Evolutionary conservation across 2,113 vertebrate genomes (phyloP).

Genomic region (Phyllostomus hastatus): DNA sequence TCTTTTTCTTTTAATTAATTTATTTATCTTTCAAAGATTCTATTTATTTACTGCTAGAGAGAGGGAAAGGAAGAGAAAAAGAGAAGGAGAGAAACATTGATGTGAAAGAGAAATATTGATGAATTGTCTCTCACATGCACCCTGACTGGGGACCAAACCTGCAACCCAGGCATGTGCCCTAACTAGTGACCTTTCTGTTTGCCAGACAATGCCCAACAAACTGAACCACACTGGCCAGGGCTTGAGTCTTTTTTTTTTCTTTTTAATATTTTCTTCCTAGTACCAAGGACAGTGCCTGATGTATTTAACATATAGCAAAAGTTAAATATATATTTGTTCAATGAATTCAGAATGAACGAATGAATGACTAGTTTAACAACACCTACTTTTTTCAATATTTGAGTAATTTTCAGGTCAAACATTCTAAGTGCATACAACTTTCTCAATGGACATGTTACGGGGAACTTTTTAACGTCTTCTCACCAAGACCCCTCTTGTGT

Average conservation of each 20-base stretch:
- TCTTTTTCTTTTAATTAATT: neutral
- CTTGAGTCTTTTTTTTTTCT: too few relatives aligned
- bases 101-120: too few relatives aligned
- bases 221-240: too few relatives aligned
- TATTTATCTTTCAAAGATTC: too few relatives aligned
- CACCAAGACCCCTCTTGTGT: neutral
- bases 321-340: neutral
- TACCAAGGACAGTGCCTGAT: slow-evolving; percentile 18
- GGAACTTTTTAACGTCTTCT: neutral
- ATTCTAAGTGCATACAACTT: neutral
- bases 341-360: slow-evolving; percentile 11
- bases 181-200: too few relatives aligned
- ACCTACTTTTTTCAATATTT: neutral
- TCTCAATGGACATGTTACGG: neutral
- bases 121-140: too few relatives aligned
- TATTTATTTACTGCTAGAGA: too few relatives aligned
- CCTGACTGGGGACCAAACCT: too few relatives aligned
- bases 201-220: too few relatives aligned
- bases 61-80: too few relatives aligned
- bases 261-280: neutral
- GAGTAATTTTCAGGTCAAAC: neutral
- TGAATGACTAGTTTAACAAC: neutral
- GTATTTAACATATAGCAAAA: neutral
- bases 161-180: too few relatives aligned
- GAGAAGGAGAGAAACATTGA: too few relatives aligned